Evolutionary conservation across 2,113 vertebrate species (phyloP), one percentile per base, ranked within the genome.

Genomic region (Gymnorhina tibicen): DNA sequence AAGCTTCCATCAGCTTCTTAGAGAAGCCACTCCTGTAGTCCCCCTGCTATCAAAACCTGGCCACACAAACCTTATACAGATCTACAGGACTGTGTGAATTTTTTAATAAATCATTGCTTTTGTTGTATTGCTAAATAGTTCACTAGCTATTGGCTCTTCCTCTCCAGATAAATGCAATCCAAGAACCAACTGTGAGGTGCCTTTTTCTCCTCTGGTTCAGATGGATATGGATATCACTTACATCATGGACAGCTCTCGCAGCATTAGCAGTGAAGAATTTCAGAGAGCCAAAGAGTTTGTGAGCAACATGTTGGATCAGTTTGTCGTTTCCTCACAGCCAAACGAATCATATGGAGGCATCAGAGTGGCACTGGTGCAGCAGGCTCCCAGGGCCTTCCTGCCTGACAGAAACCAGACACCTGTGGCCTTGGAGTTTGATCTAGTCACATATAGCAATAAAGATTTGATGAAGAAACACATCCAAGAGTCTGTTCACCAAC

Each of bases 211-310:
- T 35, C 97, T 97, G 13, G 93, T 98, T 95, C 35, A 79, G 13
- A 96, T 97, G 28, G 97, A 98, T 22, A 41, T 98, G 96, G 99
- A 99, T 96, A 91, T 99, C 72, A 98, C 96, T 4, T 91, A 99
- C 56, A 47, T 99, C 84, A 69, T 99, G 91, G 99, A 99, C 53
- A 83, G 98, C 74, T 99, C 99, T 83, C 83, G 23, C 18, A 95
- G 97, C 63, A 42, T 99, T 17, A 93, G 95, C 53, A 78, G 94
- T 1, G 97, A 98, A 9, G 85, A 98, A 49, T 99, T 98, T 93
- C 74, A 89, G 2, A 97, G 96, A 7, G 89, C 96, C 20, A 98
- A 98, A 96, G 81, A 98, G 85, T 98, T 99, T 41, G 96, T 99
- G 89, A 97, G 95, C 24, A 96, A 93, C 3, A 87, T 98, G 91